These are phyloP conservation scores for Equus quagga DNA, from an alignment of 2,113 vertebrate genomes.

Conservation along the genomic window DNA sequence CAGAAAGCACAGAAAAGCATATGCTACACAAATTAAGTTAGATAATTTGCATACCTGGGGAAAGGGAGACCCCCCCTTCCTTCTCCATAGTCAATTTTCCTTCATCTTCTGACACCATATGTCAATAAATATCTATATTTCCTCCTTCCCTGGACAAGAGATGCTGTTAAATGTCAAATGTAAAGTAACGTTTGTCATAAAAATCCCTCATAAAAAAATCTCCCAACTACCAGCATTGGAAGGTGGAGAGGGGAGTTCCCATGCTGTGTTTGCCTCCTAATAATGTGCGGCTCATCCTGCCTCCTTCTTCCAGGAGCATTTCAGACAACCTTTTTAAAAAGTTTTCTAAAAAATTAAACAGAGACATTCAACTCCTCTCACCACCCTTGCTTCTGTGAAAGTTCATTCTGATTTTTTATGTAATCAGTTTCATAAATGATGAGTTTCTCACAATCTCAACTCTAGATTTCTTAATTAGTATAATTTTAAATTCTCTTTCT, in stretches of 20 bases:
- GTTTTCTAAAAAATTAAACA: constrained; percentile 31
- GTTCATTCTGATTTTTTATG: background rate
- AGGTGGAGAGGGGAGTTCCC: constrained; percentile 35
- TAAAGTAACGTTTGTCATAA: constrained; percentile 88
- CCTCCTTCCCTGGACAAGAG: constrained; percentile 79
- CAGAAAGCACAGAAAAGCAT: constrained; percentile 68
- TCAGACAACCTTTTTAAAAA: constrained; percentile 10
- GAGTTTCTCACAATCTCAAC: constrained; percentile 2
- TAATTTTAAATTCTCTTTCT: constrained; percentile 45
- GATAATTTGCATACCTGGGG: constrained; percentile 70
- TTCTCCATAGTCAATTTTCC: constrained; percentile 81
- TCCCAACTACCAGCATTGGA: constrained; percentile 53
- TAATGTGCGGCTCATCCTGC: background rate
- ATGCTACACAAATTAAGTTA: constrained; percentile 74
- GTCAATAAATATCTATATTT: constrained; percentile 86
- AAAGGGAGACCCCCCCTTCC: constrained; percentile 37
- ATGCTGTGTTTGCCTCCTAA: background rate
- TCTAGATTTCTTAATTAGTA: constrained; percentile 40
- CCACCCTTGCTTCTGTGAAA: constrained; percentile 4
- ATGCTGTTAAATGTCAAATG: constrained; percentile 86
- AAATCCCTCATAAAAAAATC: constrained; percentile 81
- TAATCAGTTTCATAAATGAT: constrained; percentile 24
- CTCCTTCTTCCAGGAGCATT: background rate
- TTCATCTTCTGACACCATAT: constrained; percentile 69
- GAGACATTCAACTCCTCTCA: background rate